Conservation (phyloP, 2,113 vertebrate genomes). For the Ciconia boyciana region DNA sequence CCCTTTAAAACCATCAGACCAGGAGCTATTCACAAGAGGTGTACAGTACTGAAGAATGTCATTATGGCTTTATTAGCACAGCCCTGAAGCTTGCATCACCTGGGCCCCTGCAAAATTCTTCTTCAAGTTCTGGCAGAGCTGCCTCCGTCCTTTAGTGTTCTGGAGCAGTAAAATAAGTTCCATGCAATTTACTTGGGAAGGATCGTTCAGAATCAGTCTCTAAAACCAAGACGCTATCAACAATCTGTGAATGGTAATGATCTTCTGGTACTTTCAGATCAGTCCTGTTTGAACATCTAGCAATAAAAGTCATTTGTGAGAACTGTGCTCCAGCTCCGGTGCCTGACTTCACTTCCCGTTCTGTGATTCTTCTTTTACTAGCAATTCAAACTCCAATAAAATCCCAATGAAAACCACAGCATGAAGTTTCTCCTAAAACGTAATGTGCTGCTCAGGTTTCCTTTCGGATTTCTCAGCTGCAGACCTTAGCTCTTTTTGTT, state of each 20-base stretch:
- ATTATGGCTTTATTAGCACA: neutral
- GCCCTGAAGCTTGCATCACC: neutral
- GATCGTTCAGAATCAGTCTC: neutral
- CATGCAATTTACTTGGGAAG: neutral
- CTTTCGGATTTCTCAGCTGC: neutral
- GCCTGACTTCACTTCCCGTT: neutral
- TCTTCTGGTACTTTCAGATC: neutral
- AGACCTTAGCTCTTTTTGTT: neutral
- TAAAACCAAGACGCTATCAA: slow-evolving; percentile 1
- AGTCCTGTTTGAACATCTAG: neutral
- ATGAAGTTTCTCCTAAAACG: neutral
- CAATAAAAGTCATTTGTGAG: slow-evolving; percentile 8
- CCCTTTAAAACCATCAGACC: neutral
- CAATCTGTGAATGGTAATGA: neutral
- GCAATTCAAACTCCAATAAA: slow-evolving; percentile 15
- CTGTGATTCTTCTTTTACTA: neutral
- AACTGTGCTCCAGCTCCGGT: neutral
- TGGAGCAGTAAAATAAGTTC: slow-evolving; percentile 1
- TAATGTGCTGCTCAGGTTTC: neutral
- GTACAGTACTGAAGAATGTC: neutral
- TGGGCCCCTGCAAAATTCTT: neutral
- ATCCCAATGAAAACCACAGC: neutral
- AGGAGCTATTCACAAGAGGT: neutral
- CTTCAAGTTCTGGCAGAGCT: neutral
- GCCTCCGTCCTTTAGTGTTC: neutral